Base-by-base conservation (phyloP, 2,797 vertebrate genomes). In the Pseudotriccus pelzelni region DNA sequence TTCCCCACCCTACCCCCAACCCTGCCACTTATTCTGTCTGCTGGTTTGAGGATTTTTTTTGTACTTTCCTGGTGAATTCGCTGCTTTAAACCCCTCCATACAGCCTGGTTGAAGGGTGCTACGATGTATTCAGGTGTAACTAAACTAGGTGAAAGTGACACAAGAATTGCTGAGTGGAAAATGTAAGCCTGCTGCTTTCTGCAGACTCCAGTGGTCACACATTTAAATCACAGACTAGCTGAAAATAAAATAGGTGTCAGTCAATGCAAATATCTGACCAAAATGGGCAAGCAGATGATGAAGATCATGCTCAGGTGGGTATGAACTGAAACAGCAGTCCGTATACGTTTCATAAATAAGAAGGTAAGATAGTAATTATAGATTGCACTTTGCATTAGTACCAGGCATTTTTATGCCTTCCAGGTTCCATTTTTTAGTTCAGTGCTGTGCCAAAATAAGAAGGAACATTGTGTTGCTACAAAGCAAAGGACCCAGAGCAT, bases 121-220 rank as follows among this genome's bases (percentile, higher is more conserved):
- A 16, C 1, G 17, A 75, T 30, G 28, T 85, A 86, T 69, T 90
- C 77, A 67, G 55, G 77, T 12, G 0, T 90, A 74, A 79, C 83
- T 95, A 70, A 90, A 91, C 67, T 58, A 53, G 39, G 53, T 80
- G 80, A 94, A 89, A 70, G 83, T 93, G 83, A 77, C 60, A 82
- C 63, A 63, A 91, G 73, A 63, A 41, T 46, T 66, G 25, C 69
- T 27, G 59, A 32, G 53, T 55, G 43, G 46, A 67, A 90, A 94
- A 83, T 19, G 3, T 25, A 66, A 88, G 47, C 47, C 53, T 53
- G 20, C 32, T n/a, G 28, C 70, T 84, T 90, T 86, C 80, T 77
- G 58, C 70, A 58, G 44, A 7, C 52, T 85, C 44, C 10, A 74
- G 41, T 27, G 39, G 20, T 60, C 2, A 0, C 63, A 43, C 37